Conservation (phyloP, 2,888 invertebrate genomes). For the Monoplex corrugatus region DNA sequence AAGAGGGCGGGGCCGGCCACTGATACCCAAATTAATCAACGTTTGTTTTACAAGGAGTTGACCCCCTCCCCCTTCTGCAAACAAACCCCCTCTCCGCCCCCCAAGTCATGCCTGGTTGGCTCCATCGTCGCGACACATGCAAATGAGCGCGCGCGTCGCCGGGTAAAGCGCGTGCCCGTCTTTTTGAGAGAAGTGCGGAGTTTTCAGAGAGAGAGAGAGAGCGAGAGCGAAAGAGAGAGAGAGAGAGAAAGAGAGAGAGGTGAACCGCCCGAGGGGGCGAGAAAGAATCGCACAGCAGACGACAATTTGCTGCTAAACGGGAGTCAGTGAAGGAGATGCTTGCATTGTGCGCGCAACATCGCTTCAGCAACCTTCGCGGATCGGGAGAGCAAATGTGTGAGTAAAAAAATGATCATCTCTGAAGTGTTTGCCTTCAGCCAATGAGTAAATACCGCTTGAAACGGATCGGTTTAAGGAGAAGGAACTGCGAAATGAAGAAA, state of each 20-base stretch:
- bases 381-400: conserved; percentile 39
- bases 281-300: conserved; percentile 42
- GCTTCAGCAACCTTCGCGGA: conserved; percentile 34
- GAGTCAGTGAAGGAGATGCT: neutral
- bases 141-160: conserved; percentile 47
- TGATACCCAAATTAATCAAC: conserved; percentile 56
- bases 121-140: conserved; percentile 47
- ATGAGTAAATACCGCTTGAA: conserved; percentile 27
- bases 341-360: conserved; percentile 33
- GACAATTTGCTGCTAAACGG: conserved; percentile 50
- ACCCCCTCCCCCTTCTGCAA: neutral
- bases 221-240: conserved; percentile 7
- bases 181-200: neutral
- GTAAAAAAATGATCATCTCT: neutral
- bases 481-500: neutral
- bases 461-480: conserved; percentile 22
- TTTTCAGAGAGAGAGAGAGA: neutral
- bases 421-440: conserved; percentile 11
- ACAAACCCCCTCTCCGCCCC: neutral
- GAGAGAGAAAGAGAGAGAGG: neutral
- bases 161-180: conserved; percentile 28
- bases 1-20: conserved; percentile 61
- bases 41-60: conserved; percentile 49
- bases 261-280: conserved; percentile 30
- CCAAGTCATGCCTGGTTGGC: conserved; percentile 38